A percentile compares a stretch with the other conserved stretches of the same genome.
Conservation (phyloP, 2,888 invertebrate species). For the Aromia moschata region DNA sequence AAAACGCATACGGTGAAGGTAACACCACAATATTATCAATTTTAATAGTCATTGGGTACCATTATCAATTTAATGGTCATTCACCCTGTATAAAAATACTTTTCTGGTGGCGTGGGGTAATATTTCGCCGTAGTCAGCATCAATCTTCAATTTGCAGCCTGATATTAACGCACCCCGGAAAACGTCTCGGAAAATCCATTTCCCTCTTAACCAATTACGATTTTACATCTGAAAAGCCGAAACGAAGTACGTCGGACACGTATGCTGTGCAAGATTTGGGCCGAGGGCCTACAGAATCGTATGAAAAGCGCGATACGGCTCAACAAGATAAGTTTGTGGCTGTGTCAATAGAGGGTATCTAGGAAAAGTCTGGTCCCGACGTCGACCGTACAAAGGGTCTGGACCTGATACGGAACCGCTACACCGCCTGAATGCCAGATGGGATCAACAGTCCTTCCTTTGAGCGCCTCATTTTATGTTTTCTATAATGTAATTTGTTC, state of each 20-base stretch:
- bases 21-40: no score
- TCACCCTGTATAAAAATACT: no score
- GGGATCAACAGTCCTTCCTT: constrained; percentile 56
- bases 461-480: constrained; percentile 54
- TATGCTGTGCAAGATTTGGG: constrained; percentile 25
- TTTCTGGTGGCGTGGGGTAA: no score
- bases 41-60: no score
- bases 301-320: constrained; percentile 47
- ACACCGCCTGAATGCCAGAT: constrained; percentile 57
- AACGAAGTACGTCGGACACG: constrained; percentile 28
- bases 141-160: background rate
- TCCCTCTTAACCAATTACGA: constrained; percentile 9
- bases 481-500: constrained; percentile 56
- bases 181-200: background rate
- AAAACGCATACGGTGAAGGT: no score
- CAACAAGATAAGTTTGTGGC: constrained; percentile 56
- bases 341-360: constrained; percentile 57
- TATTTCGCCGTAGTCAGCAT: no score
- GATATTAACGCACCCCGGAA: background rate
- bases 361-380: constrained; percentile 54
- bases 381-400: constrained; percentile 54
- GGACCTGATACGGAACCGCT: constrained; percentile 55
- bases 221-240: constrained; percentile 22
- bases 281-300: constrained; percentile 36
- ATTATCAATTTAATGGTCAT: no score